phyloP scores from a whole-genome alignment of 2,797 vertebrate species.

The Spondyliosoma cantharus region DNA sequence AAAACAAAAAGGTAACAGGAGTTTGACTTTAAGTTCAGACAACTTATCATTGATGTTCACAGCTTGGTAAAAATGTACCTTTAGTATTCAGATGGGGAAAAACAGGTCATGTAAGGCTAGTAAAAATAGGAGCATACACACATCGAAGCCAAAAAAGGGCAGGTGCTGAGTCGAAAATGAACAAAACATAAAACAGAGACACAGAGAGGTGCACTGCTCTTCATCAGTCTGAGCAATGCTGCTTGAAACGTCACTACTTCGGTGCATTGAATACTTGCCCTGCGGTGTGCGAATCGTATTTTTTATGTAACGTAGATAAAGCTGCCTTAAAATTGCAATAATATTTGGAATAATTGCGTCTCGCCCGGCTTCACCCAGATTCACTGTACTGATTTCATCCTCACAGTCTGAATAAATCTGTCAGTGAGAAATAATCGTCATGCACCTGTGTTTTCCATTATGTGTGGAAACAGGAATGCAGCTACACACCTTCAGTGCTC shows the following conservation, averaged over 20 bases:
- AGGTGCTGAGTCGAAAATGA: too few species aligned
- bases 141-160: too few species aligned
- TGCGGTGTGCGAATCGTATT: too few species aligned
- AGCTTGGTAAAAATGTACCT: background rate
- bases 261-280: too few species aligned
- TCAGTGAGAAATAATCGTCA: slow-evolving; percentile 16
- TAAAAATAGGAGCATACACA: too few species aligned
- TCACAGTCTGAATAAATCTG: slow-evolving; percentile 42
- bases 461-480: slow-evolving; percentile 54
- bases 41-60: background rate
- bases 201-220: too few species aligned
- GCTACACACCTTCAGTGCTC: slow-evolving; percentile 17
- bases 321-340: slow-evolving; percentile 11
- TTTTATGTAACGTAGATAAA: background rate
- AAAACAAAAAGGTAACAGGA: background rate
- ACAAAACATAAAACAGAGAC: too few species aligned
- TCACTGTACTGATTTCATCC: slow-evolving; percentile 18
- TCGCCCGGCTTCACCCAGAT: slow-evolving; percentile 1
- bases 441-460: slow-evolving; percentile 59
- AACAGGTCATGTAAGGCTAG: background rate
- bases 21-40: background rate
- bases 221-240: too few species aligned
- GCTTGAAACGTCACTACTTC: too few species aligned
- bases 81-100: background rate
- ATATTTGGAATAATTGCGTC: slow-evolving; percentile 1